phyloP scores from a whole-genome alignment of 2,113 vertebrate species.

The Laticauda colubrina region DNA sequence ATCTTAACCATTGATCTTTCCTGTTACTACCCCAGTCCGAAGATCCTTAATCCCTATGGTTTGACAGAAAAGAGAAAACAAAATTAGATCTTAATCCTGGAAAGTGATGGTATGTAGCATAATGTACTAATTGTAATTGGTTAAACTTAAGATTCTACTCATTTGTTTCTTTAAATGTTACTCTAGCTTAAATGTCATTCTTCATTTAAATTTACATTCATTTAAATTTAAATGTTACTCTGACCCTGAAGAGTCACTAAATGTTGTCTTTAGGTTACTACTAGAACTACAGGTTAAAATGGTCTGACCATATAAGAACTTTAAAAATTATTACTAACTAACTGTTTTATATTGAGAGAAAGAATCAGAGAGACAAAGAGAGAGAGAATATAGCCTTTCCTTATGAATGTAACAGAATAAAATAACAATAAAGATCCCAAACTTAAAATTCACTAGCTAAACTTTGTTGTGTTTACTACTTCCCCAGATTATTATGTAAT shows the following conservation, averaged over 20 bases:
- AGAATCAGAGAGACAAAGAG: neutral
- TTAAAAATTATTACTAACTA: neutral
- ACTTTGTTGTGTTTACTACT: neutral
- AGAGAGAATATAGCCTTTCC: neutral
- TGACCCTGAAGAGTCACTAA: neutral
- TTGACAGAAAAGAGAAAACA: neutral
- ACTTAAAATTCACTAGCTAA: neutral
- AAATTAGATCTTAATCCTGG: neutral
- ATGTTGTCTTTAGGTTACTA: neutral
- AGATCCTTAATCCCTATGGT: neutral
- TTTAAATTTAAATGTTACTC: neutral
- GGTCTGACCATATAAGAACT: neutral
- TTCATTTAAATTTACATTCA: neutral
- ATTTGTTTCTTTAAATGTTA: neutral
- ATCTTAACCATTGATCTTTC: neutral
- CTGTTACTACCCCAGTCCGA: neutral
- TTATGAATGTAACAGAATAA: neutral
- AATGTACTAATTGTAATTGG: neutral
- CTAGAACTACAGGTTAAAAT: neutral
- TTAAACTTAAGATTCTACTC: neutral
- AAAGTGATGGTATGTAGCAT: neutral
- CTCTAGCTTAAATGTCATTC: neutral
- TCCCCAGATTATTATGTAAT: neutral
- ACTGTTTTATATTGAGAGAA: neutral
- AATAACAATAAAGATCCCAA: neutral